Evolutionary conservation across 2,113 vertebrate genomes (phyloP).

Genomic region (Pseudorasbora parva): DNA sequence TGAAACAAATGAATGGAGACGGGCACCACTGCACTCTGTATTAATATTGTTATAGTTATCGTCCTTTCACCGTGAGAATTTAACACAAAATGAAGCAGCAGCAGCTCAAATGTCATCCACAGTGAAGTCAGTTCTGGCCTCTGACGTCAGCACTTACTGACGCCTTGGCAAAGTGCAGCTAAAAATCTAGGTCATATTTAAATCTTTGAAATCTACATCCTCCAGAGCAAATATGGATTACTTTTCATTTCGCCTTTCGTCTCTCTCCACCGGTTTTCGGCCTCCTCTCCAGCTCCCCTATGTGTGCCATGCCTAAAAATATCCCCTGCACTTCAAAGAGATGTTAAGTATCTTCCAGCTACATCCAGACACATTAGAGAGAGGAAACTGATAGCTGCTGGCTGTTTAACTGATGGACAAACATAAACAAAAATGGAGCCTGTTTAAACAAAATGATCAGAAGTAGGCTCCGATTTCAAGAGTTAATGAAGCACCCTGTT

Average conservation of each 20-base stretch:
- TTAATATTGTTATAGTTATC: no score
- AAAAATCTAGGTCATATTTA: slow-evolving; percentile 72
- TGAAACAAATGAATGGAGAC: no score
- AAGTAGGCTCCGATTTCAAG: background rate
- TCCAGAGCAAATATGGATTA: slow-evolving; percentile 51
- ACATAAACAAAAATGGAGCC: slow-evolving; percentile 42
- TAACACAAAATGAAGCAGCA: background rate
- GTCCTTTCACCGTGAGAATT: background rate
- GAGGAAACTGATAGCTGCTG: slow-evolving; percentile 32
- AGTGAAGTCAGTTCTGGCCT: background rate
- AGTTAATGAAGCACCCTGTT: background rate
- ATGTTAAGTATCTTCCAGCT: slow-evolving; percentile 35
- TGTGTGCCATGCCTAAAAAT: slow-evolving; percentile 58
- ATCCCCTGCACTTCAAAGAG: slow-evolving; percentile 52
- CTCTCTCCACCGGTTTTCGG: slow-evolving; percentile 41
- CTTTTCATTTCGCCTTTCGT: slow-evolving; percentile 15
- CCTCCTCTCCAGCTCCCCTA: slow-evolving; percentile 37
- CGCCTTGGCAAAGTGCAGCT: slow-evolving; percentile 53
- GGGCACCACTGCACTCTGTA: no score
- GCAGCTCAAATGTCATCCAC: background rate
- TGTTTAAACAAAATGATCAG: slow-evolving; percentile 45
- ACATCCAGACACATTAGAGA: slow-evolving; percentile 21
- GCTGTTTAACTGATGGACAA: slow-evolving; percentile 32
- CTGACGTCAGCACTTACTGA: slow-evolving; percentile 63
- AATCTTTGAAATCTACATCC: slow-evolving; percentile 59